Evolutionary conservation across 2,113 vertebrate species (phyloP).

Genomic region (Pycnonotus jocosus): DNA sequence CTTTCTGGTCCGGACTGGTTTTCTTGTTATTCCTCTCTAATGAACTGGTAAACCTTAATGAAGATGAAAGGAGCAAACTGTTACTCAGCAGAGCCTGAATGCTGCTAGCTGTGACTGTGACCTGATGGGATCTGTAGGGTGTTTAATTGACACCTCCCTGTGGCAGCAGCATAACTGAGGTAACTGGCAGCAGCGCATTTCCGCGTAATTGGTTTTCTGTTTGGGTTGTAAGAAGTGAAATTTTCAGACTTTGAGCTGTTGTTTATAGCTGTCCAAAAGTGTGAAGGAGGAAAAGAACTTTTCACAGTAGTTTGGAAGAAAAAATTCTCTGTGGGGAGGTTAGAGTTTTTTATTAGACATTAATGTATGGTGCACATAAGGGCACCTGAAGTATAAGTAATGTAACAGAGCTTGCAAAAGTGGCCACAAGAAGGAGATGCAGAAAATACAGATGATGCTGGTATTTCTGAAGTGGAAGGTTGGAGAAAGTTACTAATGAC

Average conservation of each 20-base stretch:
- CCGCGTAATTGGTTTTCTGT: accelerated
- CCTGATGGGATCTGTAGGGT: background rate
- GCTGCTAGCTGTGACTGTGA: accelerated
- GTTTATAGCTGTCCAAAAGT: background rate
- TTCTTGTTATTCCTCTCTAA: background rate
- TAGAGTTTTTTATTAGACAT: background rate
- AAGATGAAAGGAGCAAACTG: background rate
- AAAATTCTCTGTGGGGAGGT: background rate
- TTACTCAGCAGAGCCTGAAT: background rate
- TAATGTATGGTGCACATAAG: background rate
- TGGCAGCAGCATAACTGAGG: background rate
- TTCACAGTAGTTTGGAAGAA: background rate
- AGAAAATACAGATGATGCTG: background rate
- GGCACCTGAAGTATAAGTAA: background rate
- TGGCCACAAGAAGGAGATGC: background rate
- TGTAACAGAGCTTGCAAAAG: background rate
- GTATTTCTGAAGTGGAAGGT: background rate
- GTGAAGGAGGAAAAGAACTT: background rate
- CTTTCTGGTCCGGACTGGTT: background rate
- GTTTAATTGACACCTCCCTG: background rate
- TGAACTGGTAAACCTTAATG: background rate
- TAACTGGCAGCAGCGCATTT: background rate
- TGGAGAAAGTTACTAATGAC: background rate
- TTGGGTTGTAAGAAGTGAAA: background rate
- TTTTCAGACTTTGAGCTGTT: background rate